Base-by-base conservation (phyloP, 2,797 vertebrate genomes). In the Rhinophrynus dorsalis region DNA sequence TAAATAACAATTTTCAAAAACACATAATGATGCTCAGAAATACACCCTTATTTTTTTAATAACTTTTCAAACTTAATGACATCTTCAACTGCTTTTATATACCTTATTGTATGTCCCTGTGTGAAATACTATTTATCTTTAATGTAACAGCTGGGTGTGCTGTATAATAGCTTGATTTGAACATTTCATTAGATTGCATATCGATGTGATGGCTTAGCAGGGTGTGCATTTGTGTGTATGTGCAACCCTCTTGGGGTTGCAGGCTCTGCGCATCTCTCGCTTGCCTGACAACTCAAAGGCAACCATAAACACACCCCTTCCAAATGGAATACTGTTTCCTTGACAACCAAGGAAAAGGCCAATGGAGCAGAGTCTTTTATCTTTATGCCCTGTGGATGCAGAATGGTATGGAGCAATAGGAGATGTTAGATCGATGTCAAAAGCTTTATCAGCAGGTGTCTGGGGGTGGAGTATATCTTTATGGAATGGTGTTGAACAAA, bases 321-420 rank as follows among this genome's bases (percentile, higher is more conserved):
- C 50, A 63, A 63, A 64, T 38, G 59, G 59, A 64, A 71, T 56
- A 72, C 6, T 58, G 68, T 72, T 72, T 64, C 68, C 42, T 64
- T 58, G 17, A 52, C 23, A 72, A 72, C 59, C 30, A 64, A 30
- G 38, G 33, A 72, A 64, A 52, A 72, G 60, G 42, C 68, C 60
- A 72, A 64, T 72, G 45, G 55, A 72, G 52, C 24, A 6, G 59
- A 26, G 44, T 57, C 50, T 64, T 72, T 72, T 65, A 64, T 72
- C 60, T 51, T 7, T 72, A 72, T 20, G 18, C 68, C 68, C 68
- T 58, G 68, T 58, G 68, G 68, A 38, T 72, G 55, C 52, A 50
- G 52, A 72, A 32, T 51, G 15, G 26, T 42, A 54, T 27, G 15
- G 37, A 62, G 29, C 13, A 29, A 70, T 29, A 57, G 47, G 51